phyloP scores from a whole-genome alignment of 1,140 invertebrate genomes.

The Chymomyza costata region DNA sequence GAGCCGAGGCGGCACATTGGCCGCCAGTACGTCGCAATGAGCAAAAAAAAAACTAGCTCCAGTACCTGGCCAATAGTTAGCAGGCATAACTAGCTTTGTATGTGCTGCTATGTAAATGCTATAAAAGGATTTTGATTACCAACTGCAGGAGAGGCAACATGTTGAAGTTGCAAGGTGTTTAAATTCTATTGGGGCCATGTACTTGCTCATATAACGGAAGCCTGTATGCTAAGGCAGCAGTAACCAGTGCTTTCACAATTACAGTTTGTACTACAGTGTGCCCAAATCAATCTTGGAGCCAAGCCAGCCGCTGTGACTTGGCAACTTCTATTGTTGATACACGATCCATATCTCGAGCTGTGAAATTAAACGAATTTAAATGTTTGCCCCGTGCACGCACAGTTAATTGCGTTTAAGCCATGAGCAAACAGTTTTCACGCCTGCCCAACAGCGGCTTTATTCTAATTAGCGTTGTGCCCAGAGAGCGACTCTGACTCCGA shows the following conservation, averaged over 20 bases:
- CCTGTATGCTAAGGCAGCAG: slow-evolving; percentile 7
- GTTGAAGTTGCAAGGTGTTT: slow-evolving; percentile 57
- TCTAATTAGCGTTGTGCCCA: slow-evolving; percentile 57
- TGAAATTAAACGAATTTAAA: slow-evolving; percentile 48
- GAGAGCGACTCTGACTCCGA: no score
- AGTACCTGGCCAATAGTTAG: slow-evolving; percentile 39
- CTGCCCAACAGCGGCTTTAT: slow-evolving; percentile 36
- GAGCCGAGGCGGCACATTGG: slow-evolving; percentile 4
- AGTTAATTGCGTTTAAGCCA: slow-evolving; percentile 40
- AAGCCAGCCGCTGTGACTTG: slow-evolving; percentile 38
- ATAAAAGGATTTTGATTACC: slow-evolving; percentile 73
- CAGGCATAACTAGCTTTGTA: slow-evolving; percentile 67
- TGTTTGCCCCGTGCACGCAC: slow-evolving; percentile 6
- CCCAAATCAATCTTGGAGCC: slow-evolving; percentile 5
- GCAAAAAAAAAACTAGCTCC: slow-evolving; percentile 9
- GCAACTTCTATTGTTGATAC: slow-evolving; percentile 38
- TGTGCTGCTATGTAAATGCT: slow-evolving; percentile 72
- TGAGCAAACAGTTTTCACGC: slow-evolving; percentile 46
- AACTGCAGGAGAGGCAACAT: slow-evolving; percentile 4
- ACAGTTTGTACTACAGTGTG: neutral
- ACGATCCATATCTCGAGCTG: slow-evolving; percentile 47
- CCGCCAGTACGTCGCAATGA: neutral
- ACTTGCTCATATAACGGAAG: slow-evolving; percentile 23
- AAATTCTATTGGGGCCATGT: slow-evolving; percentile 56
- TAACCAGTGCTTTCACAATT: slow-evolving; percentile 35